These are phyloP conservation scores for Lepus europaeus DNA, from an alignment of 2,113 vertebrate species.

Conservation along the genomic window DNA sequence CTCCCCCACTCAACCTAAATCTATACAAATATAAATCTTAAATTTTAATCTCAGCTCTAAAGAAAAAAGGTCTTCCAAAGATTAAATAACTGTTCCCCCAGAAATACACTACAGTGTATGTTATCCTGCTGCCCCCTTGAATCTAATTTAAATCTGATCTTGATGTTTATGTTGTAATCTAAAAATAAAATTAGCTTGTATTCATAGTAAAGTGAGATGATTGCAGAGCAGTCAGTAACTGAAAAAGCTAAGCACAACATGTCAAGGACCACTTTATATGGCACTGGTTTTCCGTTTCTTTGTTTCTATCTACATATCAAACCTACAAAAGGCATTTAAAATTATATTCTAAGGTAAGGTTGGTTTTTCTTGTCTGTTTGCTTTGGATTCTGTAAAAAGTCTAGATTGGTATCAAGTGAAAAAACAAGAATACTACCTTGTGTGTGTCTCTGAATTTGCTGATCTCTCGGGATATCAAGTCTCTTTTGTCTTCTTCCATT, in stretches of 20 bases:
- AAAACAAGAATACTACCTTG: slow-evolving; percentile 97
- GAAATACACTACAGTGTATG: slow-evolving; percentile 88
- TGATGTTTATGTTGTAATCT: slow-evolving; percentile 87
- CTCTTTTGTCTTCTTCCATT: slow-evolving; percentile 99
- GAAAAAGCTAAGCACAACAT: slow-evolving; percentile 82
- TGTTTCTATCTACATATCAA: slow-evolving; percentile 81
- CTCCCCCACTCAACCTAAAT: slow-evolving; percentile 89
- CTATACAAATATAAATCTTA: slow-evolving; percentile 88
- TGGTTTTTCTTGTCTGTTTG: slow-evolving; percentile 84
- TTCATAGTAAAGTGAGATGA: slow-evolving; percentile 88
- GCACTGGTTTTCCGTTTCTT: slow-evolving; percentile 81
- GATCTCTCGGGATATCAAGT: slow-evolving; percentile 99
- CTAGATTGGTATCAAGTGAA: slow-evolving; percentile 88
- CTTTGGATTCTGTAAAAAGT: slow-evolving; percentile 88
- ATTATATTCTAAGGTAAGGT: slow-evolving; percentile 87
- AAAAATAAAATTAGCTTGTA: slow-evolving; percentile 78
- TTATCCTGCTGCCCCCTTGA: slow-evolving; percentile 86
- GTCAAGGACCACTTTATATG: slow-evolving; percentile 87
- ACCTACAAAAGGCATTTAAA: slow-evolving; percentile 86
- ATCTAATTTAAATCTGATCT: slow-evolving; percentile 84
- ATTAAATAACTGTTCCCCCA: slow-evolving; percentile 86
- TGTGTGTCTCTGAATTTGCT: slow-evolving; percentile 99
- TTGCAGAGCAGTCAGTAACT: slow-evolving; percentile 84
- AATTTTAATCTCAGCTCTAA: slow-evolving; percentile 87
- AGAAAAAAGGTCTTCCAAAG: slow-evolving; percentile 85